Conservation (phyloP, 2,113 vertebrate species). For the Dicentrarchus labrax region DNA sequence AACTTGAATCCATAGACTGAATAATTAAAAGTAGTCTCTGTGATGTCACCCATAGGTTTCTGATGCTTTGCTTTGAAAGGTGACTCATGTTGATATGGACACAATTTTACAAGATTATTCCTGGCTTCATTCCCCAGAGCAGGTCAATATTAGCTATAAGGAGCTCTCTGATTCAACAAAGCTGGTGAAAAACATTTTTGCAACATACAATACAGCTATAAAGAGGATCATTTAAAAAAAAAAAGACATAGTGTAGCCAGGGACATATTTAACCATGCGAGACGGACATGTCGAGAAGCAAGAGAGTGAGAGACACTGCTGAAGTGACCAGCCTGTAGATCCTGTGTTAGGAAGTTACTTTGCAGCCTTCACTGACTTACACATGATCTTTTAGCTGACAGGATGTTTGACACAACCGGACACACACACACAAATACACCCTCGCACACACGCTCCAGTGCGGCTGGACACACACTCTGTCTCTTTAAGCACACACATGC, state of each 20-base stretch:
- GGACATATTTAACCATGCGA: slow-evolving; percentile 16
- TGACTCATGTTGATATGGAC: not conserved
- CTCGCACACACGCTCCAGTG: not conserved
- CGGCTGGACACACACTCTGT: slow-evolving; percentile 20
- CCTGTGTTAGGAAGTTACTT: slow-evolving; percentile 39
- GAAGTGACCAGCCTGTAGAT: slow-evolving; percentile 46
- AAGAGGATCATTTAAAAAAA: not conserved
- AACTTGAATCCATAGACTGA: not conserved
- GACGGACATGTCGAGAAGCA: slow-evolving; percentile 10
- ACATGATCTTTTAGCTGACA: slow-evolving; percentile 51
- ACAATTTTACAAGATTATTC: not conserved
- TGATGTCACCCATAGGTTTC: no score
- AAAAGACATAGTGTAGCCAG: not conserved
- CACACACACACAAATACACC: slow-evolving; percentile 30
- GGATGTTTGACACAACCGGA: slow-evolving; percentile 51
- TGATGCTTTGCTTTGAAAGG: no score
- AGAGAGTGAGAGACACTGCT: slow-evolving; percentile 11
- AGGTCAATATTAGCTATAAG: not conserved
- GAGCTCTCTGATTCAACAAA: not conserved
- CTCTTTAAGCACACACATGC: slow-evolving; percentile 38
- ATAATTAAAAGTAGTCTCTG: no score
- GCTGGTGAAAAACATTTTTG: not conserved
- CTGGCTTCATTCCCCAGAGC: not conserved
- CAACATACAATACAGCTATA: not conserved
- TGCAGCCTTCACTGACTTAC: slow-evolving; percentile 39